phyloP scores from a whole-genome alignment of 2,113 vertebrate species.

The Excalfactoria chinensis region DNA sequence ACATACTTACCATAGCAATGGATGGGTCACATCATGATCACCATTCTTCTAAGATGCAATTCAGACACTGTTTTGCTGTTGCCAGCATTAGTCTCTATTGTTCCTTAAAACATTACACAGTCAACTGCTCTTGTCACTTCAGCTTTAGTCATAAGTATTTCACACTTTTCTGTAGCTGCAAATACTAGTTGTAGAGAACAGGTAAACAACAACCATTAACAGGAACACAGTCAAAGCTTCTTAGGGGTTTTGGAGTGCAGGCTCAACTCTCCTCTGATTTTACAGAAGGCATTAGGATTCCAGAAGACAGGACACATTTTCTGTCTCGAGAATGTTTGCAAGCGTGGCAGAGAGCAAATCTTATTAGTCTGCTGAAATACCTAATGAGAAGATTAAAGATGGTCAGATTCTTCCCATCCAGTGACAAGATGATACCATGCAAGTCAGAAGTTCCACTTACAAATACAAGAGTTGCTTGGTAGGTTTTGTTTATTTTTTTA shows the following conservation, averaged over 20 bases:
- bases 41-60: background rate
- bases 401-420: background rate
- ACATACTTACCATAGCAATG: background rate
- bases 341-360: rapidly evolving
- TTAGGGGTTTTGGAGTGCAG: background rate
- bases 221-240: background rate
- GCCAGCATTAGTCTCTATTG: background rate
- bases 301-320: background rate
- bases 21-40: background rate
- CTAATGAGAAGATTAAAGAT: background rate
- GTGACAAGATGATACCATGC: background rate
- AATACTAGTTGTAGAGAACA: background rate
- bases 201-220: background rate
- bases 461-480: too few species aligned
- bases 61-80: background rate
- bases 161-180: background rate
- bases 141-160: background rate
- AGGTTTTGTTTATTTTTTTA: background rate
- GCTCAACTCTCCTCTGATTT: background rate
- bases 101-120: background rate
- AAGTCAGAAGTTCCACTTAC: background rate
- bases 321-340: background rate
- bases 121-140: background rate
- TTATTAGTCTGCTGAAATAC: background rate
- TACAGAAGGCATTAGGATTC: background rate